Evolutionary conservation across 2,113 vertebrate species (phyloP), one percentile per base, ranked within the genome.

Genomic region (Seriola dumerili): DNA sequence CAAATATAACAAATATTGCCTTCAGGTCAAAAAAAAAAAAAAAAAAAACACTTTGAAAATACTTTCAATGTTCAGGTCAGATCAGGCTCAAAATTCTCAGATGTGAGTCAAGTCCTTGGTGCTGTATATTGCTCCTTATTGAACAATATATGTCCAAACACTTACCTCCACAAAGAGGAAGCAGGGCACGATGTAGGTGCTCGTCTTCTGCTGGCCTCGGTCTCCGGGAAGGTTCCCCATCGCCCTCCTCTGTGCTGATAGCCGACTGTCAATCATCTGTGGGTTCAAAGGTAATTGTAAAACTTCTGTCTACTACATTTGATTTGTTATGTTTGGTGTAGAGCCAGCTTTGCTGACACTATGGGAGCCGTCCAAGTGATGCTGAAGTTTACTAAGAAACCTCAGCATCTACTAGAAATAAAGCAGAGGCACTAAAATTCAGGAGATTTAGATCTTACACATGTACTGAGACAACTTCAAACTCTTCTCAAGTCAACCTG

Each of bases 101-200:
- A 48, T 54, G 55, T 48, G 59, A 59, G 8, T 72, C 29, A 25
- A 19, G 16, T 46, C 16, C 17, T 23, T 23, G 8, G 4, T 21
- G 0, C 32, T 17, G 11, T 40, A 23, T n/a, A 16, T 58, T 38
- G 13, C n/a, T 29, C 4, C 19, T 17, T 5, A 42, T 29, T 44
- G 5, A 58, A 64, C 3, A 66, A 57, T 38, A 21, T n/a, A 21
- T 25, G 4, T 85, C 17, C 36, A 17, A 14, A 61, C 63, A 86
- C 93, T 95, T 82, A 96, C 95, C 94, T 96, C 95, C 66, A 96
- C 95, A 5, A 94, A 83, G 62, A 96, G 93, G 84, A 96, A 96
- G 78, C 95, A 96, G 58, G 95, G 95, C 58, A 96, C 94, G 1
- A 96, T 94, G 91, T 94, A 94, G 75, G 87, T 95, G 92, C 95